These are phyloP conservation scores for Nemotelus nigrinus DNA, from an alignment of 2,888 invertebrate genomes.

Conservation along the genomic window DNA sequence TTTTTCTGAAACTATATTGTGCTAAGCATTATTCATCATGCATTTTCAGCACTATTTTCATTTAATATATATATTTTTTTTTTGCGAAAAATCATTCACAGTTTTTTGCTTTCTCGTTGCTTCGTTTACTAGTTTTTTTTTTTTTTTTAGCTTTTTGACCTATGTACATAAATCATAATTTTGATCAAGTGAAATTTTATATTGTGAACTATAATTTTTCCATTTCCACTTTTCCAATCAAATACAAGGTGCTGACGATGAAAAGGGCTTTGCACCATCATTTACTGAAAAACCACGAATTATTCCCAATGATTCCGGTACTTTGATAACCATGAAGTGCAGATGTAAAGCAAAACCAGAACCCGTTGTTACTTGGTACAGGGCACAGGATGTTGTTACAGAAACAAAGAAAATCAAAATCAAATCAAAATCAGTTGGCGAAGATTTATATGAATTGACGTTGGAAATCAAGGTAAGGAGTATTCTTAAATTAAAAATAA, in stretches of 20 bases:
- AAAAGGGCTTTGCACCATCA: constrained; percentile 90
- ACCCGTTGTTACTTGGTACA: constrained; percentile 94
- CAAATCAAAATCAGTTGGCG: constrained; percentile 78
- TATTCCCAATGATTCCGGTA: constrained; percentile 97
- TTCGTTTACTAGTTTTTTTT: neutral
- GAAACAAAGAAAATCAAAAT: constrained; percentile 87
- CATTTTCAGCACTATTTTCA: too few relatives aligned
- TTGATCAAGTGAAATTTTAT: too few relatives aligned
- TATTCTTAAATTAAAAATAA: constrained; percentile 16
- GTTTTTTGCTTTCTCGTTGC: neutral
- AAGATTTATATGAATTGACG: constrained; percentile 87
- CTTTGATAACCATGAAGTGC: constrained; percentile 97
- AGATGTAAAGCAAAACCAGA: constrained; percentile 94
- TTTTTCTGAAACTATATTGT: too few relatives aligned
- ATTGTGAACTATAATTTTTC: too few relatives aligned
- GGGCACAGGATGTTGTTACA: constrained; percentile 85
- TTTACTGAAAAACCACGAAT: constrained; percentile 99
- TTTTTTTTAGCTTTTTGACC: neutral
- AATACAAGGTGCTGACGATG: constrained; percentile 84
- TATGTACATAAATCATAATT: too few relatives aligned
- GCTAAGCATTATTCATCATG: too few relatives aligned
- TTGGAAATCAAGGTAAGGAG: constrained; percentile 76
- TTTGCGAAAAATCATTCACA: too few relatives aligned
- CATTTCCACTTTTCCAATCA: too few relatives aligned
- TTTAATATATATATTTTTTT: too few relatives aligned